Conservation (phyloP, 37 sponge, comb jelly and placozoan genomes). For the Oopsacas minuta region DNA sequence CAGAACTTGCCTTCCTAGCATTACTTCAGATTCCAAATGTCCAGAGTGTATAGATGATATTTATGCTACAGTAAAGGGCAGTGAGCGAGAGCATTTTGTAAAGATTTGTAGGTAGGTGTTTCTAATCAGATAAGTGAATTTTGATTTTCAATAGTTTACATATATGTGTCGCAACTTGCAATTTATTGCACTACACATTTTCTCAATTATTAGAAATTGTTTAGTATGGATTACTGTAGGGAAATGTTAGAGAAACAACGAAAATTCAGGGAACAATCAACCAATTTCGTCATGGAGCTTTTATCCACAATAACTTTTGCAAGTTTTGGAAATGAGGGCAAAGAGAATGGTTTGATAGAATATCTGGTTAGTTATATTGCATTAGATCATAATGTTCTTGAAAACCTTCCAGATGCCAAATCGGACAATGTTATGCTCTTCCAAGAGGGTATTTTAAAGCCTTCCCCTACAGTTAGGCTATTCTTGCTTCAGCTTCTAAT, state of each 20-base stretch:
- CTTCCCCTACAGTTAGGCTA: neutral
- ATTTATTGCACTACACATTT: too few species aligned
- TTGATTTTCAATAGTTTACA: too few species aligned
- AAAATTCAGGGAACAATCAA: neutral
- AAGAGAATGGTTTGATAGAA: neutral
- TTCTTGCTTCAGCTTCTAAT: neutral
- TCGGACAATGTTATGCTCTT: neutral
- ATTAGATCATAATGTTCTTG: neutral
- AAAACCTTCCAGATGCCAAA: neutral
- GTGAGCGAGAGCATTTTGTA: neutral
- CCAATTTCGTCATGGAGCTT: neutral
- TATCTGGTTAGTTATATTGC: neutral
- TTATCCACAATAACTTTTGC: neutral
- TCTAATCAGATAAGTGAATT: too few species aligned
- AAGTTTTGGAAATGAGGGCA: neutral
- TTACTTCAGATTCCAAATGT: neutral
- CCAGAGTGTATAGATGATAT: neutral
- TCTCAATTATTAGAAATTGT: too few species aligned
- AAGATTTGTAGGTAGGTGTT: neutral
- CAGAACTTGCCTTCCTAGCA: neutral
- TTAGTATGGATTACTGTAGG: neutral
- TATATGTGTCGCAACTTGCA: too few species aligned
- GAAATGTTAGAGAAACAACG: neutral
- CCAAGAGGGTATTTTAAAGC: neutral
- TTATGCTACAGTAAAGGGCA: neutral